These are phyloP conservation scores for Vulpes ferrilata DNA, from an alignment of 2,113 vertebrate genomes.

Conservation along the genomic window DNA sequence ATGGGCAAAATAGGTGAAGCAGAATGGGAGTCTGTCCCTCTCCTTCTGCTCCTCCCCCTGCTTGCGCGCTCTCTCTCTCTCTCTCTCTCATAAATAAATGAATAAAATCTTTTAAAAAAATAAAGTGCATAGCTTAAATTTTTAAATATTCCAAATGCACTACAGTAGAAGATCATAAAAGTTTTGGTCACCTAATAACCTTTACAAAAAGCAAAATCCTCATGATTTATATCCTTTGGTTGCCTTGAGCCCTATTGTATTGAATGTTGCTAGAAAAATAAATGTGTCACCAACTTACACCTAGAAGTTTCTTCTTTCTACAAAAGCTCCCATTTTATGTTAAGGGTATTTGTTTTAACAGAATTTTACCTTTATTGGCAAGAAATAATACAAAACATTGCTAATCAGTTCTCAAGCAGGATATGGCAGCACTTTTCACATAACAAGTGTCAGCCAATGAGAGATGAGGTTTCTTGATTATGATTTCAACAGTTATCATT, in stretches of 20 bases:
- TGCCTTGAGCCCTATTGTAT: neutral
- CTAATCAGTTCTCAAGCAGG: constrained; percentile 25
- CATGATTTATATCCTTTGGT: constrained; percentile 36
- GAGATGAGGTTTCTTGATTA: constrained; percentile 57
- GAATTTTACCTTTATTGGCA: constrained; percentile 65
- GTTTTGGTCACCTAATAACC: neutral
- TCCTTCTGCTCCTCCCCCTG: neutral
- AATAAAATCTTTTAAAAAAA: neutral
- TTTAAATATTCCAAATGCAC: constrained; percentile 33
- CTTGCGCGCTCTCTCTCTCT: neutral
- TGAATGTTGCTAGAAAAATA: constrained; percentile 50
- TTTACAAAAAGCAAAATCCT: constrained; percentile 36
- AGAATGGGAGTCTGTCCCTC: neutral
- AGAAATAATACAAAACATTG: constrained; percentile 40
- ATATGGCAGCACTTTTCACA: constrained; percentile 37
- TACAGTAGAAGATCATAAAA: constrained; percentile 11
- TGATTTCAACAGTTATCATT: constrained; percentile 52
- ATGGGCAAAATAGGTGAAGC: neutral
- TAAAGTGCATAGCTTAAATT: neutral
- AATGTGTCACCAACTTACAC: neutral
- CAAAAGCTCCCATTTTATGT: neutral
- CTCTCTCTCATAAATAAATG: neutral
- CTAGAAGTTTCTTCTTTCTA: constrained; percentile 42
- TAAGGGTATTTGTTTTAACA: constrained; percentile 28
- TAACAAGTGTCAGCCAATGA: constrained; percentile 26